Evolutionary conservation across 1,140 invertebrate genomes (phyloP).

Genomic region (Anoplolepis gracilipes): DNA sequence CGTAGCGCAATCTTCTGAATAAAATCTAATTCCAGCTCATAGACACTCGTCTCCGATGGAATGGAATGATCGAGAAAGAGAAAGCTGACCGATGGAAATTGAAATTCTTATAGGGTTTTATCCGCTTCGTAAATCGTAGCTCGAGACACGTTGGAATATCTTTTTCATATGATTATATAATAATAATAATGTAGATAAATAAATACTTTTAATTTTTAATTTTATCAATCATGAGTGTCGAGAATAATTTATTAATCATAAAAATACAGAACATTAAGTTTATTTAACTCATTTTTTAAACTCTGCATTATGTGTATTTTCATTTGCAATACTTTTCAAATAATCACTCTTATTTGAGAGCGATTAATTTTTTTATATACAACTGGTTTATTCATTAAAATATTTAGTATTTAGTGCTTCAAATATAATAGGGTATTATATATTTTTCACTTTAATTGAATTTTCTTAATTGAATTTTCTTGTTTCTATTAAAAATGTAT

Average conservation of each 20-base stretch:
- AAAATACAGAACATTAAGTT: not conserved
- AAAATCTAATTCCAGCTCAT: not conserved
- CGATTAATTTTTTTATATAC: not conserved
- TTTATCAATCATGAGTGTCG: not conserved
- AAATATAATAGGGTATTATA: not conserved
- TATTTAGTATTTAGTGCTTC: not conserved
- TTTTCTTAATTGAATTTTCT: not conserved
- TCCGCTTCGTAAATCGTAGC: not conserved
- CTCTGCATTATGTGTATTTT: not conserved
- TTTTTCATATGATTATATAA: not conserved
- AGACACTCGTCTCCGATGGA: conserved; percentile 41
- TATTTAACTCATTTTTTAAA: not conserved
- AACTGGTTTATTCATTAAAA: not conserved
- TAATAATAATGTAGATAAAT: not conserved
- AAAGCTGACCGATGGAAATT: not conserved
- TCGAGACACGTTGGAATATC: not conserved
- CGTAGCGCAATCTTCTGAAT: conserved; percentile 49
- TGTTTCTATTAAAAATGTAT: conserved; percentile 2
- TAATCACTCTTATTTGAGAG: not conserved
- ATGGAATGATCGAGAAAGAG: conserved; percentile 2
- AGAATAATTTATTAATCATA: not conserved
- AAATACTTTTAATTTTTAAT: not conserved
- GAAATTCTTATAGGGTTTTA: not conserved
- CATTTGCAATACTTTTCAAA: not conserved
- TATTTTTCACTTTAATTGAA: conserved; percentile 5